Conservation (phyloP, 2,797 vertebrate species). For the Acanthurus leucopareius region DNA sequence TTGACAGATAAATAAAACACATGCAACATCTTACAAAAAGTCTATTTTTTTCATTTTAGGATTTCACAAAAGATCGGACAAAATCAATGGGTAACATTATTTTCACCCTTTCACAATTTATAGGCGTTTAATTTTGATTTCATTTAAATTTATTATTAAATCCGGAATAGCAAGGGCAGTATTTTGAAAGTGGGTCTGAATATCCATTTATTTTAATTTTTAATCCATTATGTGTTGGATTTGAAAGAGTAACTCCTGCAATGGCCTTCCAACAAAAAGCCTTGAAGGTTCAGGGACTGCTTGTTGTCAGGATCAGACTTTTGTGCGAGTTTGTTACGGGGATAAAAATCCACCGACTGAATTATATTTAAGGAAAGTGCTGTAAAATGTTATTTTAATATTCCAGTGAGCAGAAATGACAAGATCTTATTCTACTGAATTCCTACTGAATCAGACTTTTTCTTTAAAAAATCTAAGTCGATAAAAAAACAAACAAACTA, state of each 20-base stretch:
- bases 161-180: constrained; percentile 68
- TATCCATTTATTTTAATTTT: constrained; percentile 57
- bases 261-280: constrained; percentile 58
- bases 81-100: background rate
- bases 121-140: constrained; percentile 58
- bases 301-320: constrained; percentile 46
- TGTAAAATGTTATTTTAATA: background rate
- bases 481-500: too few species aligned
- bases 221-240: constrained; percentile 60
- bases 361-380: constrained; percentile 21
- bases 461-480: background rate
- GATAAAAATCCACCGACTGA: constrained; percentile 40
- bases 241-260: constrained; percentile 67
- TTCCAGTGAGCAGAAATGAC: background rate
- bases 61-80: too few species aligned
- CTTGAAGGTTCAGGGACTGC: constrained; percentile 75
- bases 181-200: constrained; percentile 60
- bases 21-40: constrained; percentile 24
- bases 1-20: constrained; percentile 43
- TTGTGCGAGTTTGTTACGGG: constrained; percentile 33
- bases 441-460: background rate
- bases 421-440: background rate
- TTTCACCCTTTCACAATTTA: constrained; percentile 51
- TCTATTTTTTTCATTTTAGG: constrained; percentile 7
- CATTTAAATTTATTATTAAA: constrained; percentile 56